Evolutionary conservation across 2,888 invertebrate genomes (phyloP).

Genomic region (Macrophya annulata): DNA sequence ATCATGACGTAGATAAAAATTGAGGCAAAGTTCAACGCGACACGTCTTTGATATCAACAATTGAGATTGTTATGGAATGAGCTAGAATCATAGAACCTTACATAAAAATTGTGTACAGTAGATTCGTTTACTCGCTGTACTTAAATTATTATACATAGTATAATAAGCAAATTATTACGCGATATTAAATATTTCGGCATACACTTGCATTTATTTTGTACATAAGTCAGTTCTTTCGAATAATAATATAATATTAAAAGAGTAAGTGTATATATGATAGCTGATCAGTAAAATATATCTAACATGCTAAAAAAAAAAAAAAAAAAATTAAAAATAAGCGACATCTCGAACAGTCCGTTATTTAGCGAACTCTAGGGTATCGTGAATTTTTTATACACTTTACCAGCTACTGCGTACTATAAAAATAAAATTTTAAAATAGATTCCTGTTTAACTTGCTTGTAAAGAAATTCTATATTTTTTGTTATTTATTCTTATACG

Average conservation of each 20-base stretch:
- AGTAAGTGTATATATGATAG: background rate
- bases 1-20: background rate
- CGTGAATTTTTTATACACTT: background rate
- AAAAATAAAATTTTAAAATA: slow-evolving; percentile 14
- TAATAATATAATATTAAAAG: slow-evolving; percentile 35
- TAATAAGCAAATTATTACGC: background rate
- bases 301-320: background rate
- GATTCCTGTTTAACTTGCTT: too few relatives aligned
- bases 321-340: background rate
- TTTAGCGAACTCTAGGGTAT: background rate
- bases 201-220: slow-evolving; percentile 19
- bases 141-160: too few relatives aligned
- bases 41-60: slow-evolving; percentile 15
- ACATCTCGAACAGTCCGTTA: background rate
- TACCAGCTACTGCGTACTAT: background rate
- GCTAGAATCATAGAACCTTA: background rate
- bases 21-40: slow-evolving; percentile 32
- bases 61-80: slow-evolving; percentile 7
- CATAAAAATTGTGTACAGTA: background rate
- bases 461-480: too few relatives aligned
- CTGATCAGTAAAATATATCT: background rate
- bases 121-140: background rate
- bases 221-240: slow-evolving; percentile 33
- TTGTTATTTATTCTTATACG: too few relatives aligned
- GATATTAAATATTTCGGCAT: background rate